Base-by-base conservation (phyloP, 2,113 vertebrate genomes). In the Tachycineta bicolor region DNA sequence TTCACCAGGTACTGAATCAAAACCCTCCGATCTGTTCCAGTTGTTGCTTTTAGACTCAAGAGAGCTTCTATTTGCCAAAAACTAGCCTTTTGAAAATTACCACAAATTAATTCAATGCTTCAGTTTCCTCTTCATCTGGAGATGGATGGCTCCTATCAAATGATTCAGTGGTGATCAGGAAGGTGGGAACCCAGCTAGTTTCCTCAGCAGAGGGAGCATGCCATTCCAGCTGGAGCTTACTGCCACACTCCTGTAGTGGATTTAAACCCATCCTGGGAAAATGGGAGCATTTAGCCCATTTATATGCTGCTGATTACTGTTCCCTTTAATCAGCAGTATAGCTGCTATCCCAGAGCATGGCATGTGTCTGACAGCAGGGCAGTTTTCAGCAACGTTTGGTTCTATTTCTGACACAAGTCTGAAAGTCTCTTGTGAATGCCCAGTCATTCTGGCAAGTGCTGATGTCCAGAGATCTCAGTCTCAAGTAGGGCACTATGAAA, bases 291-390 rank as follows among this genome's bases (percentile, higher is more conserved):
- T 95, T 88, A 93, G 55, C 49, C 85, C 83, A 88, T 91, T 94
- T 83, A 78, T 77, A 67, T 83, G 76, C 92, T 86, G 92, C 85
- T 93, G 90, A 70, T 86, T 91, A 81, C 55, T 52, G 52, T 63
- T 93, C 46, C 95, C 85, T 80, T 59, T 70, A 91, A 91, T 64
- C 87, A 96, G 87, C 3, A 0, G 83, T 84, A 56, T 76, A 92
- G 55, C 71, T 77, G 79, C 50, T 91, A 59, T 59, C 78, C 71
- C 87, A 83, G 60, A 88, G 75, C 75, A 80, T 83, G n/a, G 78
- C 75, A 88, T 85, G 87, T 88, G 85, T 91, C 85, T 95, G 83
- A 87, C 84, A 93, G 89, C 87, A 86, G 84, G 91, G 64, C 79
- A 86, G 39, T 41, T 90, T 62, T 64, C 75, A 83, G 64, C 25